Evolutionary conservation across 2,888 invertebrate genomes (phyloP), one percentile per base, ranked within the genome.

Genomic region (Lutraria lutraria): DNA sequence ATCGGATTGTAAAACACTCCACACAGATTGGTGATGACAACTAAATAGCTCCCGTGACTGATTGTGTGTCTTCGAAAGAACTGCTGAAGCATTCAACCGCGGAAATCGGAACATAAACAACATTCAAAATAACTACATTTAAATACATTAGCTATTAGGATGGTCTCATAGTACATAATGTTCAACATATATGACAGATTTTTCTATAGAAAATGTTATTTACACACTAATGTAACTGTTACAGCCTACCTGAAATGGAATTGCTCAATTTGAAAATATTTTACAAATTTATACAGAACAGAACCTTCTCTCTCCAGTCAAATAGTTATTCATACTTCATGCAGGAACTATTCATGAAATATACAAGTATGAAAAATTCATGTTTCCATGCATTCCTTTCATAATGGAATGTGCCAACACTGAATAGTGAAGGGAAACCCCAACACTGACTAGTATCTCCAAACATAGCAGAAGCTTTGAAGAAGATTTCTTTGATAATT

Each of bases 1-100:
- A 88, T 88, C 81, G 80, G 84, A 79, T 52, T 63, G 68, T 84
- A 81, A 84, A 88, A 34, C 79, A 80, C 84, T 68, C n/a, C 29
- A 76, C 54, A 16, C 54, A 54, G 76, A 54, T 79, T 21, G n/a
- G 43, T 21, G 56, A 85, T 79, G 85, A 85, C 85, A 85, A 56
- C n/a, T 76, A 85, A 85, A 85, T 85, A 54, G 54, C 53, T 83
- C 53, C 19, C 53, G 52, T 72, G 72, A 43, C 83, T 63, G 19
- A 83, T 63, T 43, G 53, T 52, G 53, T 83, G 72, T 83, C 83
- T 83, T 15, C n/a, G 13, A 60, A 19, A 12, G 12, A 76, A 31
- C 76, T 31, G 76, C 29, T 34, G 34, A 31, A 76, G 76, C 76
- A 34, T 31, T 31, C 76, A 76, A 76, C 31, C 34, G 19, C 31